Base-by-base conservation (phyloP, 2,113 vertebrate species). In the Otocyon megalotis region DNA sequence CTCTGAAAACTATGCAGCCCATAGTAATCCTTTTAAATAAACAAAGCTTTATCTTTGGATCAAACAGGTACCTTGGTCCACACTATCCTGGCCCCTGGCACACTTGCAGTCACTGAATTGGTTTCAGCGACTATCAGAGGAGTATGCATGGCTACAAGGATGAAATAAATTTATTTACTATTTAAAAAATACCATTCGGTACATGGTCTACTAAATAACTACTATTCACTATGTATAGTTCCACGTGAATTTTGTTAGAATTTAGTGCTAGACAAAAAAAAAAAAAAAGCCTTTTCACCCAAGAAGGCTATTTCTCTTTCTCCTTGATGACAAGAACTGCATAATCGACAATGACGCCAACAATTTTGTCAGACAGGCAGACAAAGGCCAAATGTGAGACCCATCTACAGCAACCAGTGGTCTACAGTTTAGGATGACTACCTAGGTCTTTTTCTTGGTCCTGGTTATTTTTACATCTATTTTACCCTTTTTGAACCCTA, bases 21-120 rank as follows among this genome's bases (percentile, higher is more conserved):
- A 43, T 43, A 7, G 24, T 74, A 80, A 90, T 56, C 35, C 85
- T 74, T 82, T 88, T 81, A 90, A 96, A 65, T 50, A 74, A 82
- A 76, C 4, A 4, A 80, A 43, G 32, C 84, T 92, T 96, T 53
- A 62, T 53, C 90, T 96, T 35, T 16, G 6, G 63, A 26, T 30
- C 17, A 24, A 13, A 22, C 35, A 77, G 53, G 50, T 26, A 48
- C 71, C 13, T 32, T 17, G 53, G 50, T 96, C 71, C 32, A 5
- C 9, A n/a, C 24, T 19, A 3, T 14, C 88, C 72, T 12, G 65
- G 15, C 11, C 54, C 82, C 76, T 11, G 11, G 12, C 17, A 65
- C 24, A 2, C 13, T 2, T 48, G 60, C 26, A 60, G 10, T 63
- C 54, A 43, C 19, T 67, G 11, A 54, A 15, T 3, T 56, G 53